A percentile compares a stretch with the other conserved stretches of the same genome.
Evolutionary conservation across 30 jellyfish, hydroid and myxozoan genomes (phyloP).

Genomic region (Sanderia malayensis): DNA sequence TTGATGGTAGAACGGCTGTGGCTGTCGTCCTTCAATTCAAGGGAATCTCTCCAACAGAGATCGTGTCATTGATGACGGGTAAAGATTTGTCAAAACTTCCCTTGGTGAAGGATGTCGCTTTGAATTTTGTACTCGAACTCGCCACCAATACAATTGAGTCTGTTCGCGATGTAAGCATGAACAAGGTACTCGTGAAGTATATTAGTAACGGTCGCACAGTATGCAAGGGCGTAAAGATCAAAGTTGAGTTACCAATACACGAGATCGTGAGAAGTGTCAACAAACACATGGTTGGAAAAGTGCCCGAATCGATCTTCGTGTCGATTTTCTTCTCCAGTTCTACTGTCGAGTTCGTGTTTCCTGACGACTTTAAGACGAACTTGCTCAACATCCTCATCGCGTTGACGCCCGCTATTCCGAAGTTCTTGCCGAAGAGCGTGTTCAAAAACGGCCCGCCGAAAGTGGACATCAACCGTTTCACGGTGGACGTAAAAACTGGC

Average conservation of each 20-base stretch:
- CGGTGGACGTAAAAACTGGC: conserved; percentile 58
- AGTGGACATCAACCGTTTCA: conserved; percentile 52
- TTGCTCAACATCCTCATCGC: conserved; percentile 53
- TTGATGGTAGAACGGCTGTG: conserved; percentile 41
- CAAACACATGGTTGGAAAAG: conserved; percentile 44
- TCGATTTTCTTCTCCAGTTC: conserved; percentile 42
- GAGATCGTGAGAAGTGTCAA: conserved; percentile 50
- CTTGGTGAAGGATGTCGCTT: conserved; percentile 41
- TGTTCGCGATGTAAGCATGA: conserved; percentile 44
- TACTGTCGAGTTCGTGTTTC: conserved; percentile 52
- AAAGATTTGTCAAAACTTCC: conserved; percentile 70
- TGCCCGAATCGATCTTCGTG: conserved; percentile 64
- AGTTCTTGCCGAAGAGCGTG: conserved; percentile 52
- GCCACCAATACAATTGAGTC: conserved; percentile 63
- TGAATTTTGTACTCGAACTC: conserved; percentile 55
- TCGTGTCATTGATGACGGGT: conserved; percentile 49
- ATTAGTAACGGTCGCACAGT: conserved; percentile 57
- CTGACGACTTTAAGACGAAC: conserved; percentile 68
- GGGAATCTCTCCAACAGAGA: conserved; percentile 55
- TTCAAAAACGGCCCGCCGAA: conserved; percentile 57
- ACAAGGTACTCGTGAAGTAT: conserved; percentile 41
- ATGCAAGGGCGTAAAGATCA: conserved; percentile 63
- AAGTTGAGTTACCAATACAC: conserved; percentile 64
- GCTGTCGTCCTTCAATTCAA: conserved; percentile 62
- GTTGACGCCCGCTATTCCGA: conserved; percentile 61